Conservation (phyloP, 2,797 vertebrate species). For the Sebastes taczanowskii region DNA sequence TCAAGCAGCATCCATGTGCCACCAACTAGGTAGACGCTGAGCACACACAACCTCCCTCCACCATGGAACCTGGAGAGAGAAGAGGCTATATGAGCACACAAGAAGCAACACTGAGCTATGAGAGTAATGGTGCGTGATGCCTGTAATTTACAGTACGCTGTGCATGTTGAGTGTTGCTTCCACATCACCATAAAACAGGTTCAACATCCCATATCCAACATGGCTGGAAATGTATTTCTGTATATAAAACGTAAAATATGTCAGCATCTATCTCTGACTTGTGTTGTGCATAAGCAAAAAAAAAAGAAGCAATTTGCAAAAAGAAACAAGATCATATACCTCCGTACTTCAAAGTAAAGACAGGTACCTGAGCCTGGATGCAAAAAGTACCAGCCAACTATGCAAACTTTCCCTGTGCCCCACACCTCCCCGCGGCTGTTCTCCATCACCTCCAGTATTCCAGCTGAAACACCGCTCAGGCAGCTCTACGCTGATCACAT, state of each 20-base stretch:
- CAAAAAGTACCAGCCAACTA: not conserved
- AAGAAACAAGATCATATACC: not conserved
- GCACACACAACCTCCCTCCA: not conserved
- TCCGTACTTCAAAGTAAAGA: not conserved
- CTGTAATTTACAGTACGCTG: conserved; percentile 23
- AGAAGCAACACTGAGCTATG: not conserved
- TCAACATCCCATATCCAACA: conserved; percentile 7
- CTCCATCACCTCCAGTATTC: conserved; percentile 13
- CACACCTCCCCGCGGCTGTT: not conserved
- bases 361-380: not conserved
- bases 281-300: not conserved
- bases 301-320: not conserved
- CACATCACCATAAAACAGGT: conserved; percentile 11
- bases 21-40: not conserved
- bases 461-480: conserved; percentile 24
- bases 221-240: not conserved
- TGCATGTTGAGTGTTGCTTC: conserved; percentile 4
- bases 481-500: conserved; percentile 42
- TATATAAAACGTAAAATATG: not conserved
- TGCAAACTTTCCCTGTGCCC: not conserved
- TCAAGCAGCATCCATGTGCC: not conserved
- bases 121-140: conserved; percentile 23
- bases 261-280: not conserved
- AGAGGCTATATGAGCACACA: not conserved
- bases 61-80: not conserved